These are phyloP conservation scores for Prietella phreatophila DNA, from an alignment of 2,113 vertebrate genomes.

Conservation along the genomic window DNA sequence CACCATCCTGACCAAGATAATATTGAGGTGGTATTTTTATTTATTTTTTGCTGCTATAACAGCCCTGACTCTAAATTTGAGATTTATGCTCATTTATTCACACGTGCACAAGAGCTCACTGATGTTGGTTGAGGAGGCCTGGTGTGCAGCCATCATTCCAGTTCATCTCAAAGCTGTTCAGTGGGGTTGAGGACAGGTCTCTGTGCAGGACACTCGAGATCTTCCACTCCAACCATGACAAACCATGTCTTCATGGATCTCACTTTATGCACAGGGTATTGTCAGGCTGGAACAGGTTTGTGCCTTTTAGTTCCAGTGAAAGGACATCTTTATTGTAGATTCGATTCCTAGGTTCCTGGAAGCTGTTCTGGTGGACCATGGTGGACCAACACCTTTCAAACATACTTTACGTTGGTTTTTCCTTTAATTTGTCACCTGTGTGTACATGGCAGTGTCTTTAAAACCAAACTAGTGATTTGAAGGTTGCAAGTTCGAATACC, in stretches of 20 bases:
- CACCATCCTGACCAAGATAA: not conserved
- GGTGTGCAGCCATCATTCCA: not conserved
- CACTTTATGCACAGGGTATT: not conserved
- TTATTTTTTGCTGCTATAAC: not conserved
- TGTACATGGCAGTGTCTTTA: not conserved
- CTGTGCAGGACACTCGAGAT: not conserved
- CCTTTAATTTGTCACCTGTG: not conserved
- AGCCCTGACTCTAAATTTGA: not conserved
- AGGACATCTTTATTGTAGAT: not conserved
- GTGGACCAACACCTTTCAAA: not conserved
- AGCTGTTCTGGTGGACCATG: not conserved
- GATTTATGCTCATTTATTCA: not conserved
- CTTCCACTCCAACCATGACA: not conserved
- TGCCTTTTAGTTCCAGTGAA: not conserved
- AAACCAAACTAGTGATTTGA: not conserved
- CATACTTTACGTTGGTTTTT: not conserved
- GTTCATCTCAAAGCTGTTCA: not conserved
- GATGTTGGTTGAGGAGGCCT: not conserved
- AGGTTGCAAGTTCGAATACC: not conserved
- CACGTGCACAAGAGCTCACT: not conserved
- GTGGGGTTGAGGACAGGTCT: not conserved
- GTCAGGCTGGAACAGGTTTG: not conserved
- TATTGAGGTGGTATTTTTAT: no score
- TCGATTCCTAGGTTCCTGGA: no score
- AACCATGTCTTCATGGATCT: not conserved